Evolutionary conservation across 1,140 invertebrate genomes (phyloP), one percentile per base, ranked within the genome.

Genomic region (Stratiolaelaps scimitus): DNA sequence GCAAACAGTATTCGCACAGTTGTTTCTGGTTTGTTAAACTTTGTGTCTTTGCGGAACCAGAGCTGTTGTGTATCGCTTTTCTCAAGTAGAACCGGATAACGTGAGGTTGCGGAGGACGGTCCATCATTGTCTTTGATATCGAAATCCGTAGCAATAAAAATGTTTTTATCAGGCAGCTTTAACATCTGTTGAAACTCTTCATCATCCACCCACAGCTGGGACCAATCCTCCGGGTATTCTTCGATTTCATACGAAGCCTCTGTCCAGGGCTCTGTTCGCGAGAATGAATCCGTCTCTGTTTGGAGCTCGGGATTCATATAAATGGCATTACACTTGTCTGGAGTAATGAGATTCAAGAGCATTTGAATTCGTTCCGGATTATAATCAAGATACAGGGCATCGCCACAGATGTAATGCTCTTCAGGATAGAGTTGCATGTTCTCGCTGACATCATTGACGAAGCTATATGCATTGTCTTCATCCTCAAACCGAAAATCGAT

Each of bases 381-480:
- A 26, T 60, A 26, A 23, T 20, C 53, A 23, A 60, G 26, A 34
- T 60, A 60, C 13, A 26, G 53, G 6, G 17, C 53, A 23, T 60
- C 17, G 4, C 15, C 15, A 10, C 53, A 60, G 53, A 60, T 15
- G 10, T 60, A 20, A 23, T 60, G 53, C 10, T 60, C 53, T 6
- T 15, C 13, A 26, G 23, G 53, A 15, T 19, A 13, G 0, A 75
- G 74, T 46, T 75, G 73, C 23, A 78, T 69, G 28, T 65, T 65
- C 10, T 69, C 64, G 34, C 75, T 65, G 6, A 74, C 48, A 60
- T 45, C 65, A 19, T 68, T 69, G 7, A 71, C 72, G 60, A 71
- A 74, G 60, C 56, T 69, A n/a, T 69, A 67, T 17, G 75, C 73
- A 26, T 69, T 73, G 66, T 77, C 75, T 67, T 78, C 78, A 69